phyloP scores from a whole-genome alignment of 2,888 invertebrate species.

The Aproaerema taeniolella region DNA sequence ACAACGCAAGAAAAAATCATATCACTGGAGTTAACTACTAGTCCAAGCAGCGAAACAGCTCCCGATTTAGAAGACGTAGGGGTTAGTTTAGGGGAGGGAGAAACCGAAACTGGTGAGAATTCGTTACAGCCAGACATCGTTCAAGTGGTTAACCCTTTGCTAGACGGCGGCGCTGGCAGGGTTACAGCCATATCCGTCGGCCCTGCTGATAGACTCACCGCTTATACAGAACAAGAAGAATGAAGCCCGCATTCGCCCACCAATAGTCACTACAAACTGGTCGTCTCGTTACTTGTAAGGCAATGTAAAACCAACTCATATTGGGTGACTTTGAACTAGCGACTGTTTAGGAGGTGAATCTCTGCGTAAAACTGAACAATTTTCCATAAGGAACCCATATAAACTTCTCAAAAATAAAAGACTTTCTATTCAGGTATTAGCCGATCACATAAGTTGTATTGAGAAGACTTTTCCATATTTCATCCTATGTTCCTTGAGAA shows the following conservation, averaged over 20 bases:
- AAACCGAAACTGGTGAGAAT: conserved; percentile 58
- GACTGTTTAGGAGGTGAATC: no score
- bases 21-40: conserved; percentile 88
- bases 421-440: no score
- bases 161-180: conserved; percentile 65
- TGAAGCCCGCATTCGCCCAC: conserved; percentile 32
- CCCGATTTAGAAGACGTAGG: conserved; percentile 52
- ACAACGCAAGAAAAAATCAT: conserved; percentile 94
- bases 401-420: no score
- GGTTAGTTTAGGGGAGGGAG: conserved; percentile 59
- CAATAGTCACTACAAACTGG: no score
- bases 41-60: conserved; percentile 79
- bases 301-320: no score
- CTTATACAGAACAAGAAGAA: conserved; percentile 48
- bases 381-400: no score
- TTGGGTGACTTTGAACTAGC: no score
- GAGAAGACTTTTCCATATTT: no score
- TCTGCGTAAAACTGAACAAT: no score
- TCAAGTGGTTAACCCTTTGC: conserved; percentile 69
- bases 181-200: conserved; percentile 70
- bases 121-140: conserved; percentile 76
- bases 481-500: no score
- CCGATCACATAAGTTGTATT: no score
- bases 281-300: no score
- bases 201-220: conserved; percentile 55